Conservation (phyloP, 2,113 vertebrate species). For the Rhizomys pruinosus region DNA sequence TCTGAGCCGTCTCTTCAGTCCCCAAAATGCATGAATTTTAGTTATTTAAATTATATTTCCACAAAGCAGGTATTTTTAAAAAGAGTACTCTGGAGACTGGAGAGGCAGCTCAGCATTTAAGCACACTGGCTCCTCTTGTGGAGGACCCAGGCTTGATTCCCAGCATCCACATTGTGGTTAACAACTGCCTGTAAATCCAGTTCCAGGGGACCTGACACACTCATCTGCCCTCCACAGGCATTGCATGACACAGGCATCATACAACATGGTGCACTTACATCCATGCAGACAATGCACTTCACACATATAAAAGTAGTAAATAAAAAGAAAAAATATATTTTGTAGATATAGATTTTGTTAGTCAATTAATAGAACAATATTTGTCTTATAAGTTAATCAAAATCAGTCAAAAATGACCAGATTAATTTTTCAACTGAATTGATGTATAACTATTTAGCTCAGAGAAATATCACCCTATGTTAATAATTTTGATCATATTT, state of each 20-base stretch:
- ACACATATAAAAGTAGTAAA: too few species aligned
- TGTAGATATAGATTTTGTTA: background rate
- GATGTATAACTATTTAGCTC: background rate
- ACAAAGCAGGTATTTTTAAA: background rate
- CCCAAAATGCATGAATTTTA: background rate
- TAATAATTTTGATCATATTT: background rate
- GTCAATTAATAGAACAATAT: conserved; percentile 44
- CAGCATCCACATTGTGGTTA: too few species aligned
- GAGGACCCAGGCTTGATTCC: too few species aligned
- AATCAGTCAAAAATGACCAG: background rate
- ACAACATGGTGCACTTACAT: too few species aligned
- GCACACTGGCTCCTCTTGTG: too few species aligned
- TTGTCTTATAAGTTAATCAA: conserved; percentile 32
- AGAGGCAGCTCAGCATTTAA: too few species aligned
- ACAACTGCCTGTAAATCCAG: too few species aligned
- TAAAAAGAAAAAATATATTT: background rate
- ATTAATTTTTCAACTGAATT: conserved; percentile 32
- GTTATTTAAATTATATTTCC: background rate
- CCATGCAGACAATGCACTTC: too few species aligned
- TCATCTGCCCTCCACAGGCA: too few species aligned
- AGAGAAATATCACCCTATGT: background rate
- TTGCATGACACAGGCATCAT: too few species aligned
- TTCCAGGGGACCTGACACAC: too few species aligned
- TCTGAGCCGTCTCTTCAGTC: too few species aligned
- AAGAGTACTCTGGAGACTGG: background rate